phyloP scores from a whole-genome alignment of 2,888 invertebrate genomes.

The Synergus itoensis region DNA sequence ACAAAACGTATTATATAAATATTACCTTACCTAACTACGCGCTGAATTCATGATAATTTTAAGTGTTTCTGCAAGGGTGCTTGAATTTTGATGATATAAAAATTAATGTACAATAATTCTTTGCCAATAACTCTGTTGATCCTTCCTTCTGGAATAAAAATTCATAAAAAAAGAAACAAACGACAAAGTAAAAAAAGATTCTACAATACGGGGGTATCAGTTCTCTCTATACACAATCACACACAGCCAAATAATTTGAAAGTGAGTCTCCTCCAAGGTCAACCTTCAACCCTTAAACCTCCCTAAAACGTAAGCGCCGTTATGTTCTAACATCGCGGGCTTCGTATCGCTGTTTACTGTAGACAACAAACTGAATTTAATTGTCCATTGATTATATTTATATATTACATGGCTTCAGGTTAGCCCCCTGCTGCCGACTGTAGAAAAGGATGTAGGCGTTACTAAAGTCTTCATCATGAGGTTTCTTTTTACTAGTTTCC shows the following conservation, averaged over 20 bases:
- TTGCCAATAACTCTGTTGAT: not conserved
- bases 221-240: constrained; percentile 23
- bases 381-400: constrained; percentile 58
- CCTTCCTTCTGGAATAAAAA: constrained; percentile 12
- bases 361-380: not conserved
- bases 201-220: not conserved
- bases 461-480: constrained; percentile 81
- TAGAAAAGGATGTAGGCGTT: constrained; percentile 84
- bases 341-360: not conserved
- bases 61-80: not conserved
- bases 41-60: not conserved
- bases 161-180: not conserved
- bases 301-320: not conserved
- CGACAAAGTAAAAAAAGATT: constrained; percentile 8
- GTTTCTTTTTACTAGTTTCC: constrained; percentile 79
- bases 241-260: constrained; percentile 21
- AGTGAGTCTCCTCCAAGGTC: constrained; percentile 10
- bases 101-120: not conserved
- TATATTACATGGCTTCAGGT: constrained; percentile 75
- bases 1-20: constrained; percentile 15
- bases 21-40: not conserved
- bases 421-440: constrained; percentile 80
- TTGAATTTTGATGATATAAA: constrained; percentile 1
- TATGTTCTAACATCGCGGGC: not conserved
- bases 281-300: not conserved